Evolutionary conservation across 2,113 vertebrate genomes (phyloP).

Genomic region (Podilymbus podiceps): DNA sequence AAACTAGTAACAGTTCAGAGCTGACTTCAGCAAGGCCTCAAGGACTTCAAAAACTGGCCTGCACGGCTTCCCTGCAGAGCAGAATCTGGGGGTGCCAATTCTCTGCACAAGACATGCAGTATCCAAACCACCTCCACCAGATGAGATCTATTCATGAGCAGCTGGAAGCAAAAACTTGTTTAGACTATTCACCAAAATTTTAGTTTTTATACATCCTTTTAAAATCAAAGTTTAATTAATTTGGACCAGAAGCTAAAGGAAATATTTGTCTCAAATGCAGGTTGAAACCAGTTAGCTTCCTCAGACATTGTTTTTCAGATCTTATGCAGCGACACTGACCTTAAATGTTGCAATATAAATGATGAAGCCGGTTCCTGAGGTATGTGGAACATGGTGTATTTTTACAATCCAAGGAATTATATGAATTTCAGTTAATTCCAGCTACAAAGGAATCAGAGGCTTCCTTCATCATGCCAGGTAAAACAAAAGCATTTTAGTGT

Average conservation of each 20-base stretch:
- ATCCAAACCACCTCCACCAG: neutral
- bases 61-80: neutral
- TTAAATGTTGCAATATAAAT: neutral
- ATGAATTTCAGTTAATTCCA: slow-evolving; percentile 5
- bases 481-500: slow-evolving; percentile 11
- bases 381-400: neutral
- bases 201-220: neutral
- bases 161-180: neutral
- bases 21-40: neutral
- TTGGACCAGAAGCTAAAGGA: neutral
- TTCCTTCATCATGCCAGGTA: slow-evolving; percentile 34
- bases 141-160: neutral
- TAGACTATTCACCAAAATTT: neutral
- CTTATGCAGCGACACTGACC: neutral
- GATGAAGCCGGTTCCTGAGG: neutral
- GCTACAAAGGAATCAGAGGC: neutral
- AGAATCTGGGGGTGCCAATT: neutral
- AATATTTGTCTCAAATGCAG: neutral
- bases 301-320: neutral
- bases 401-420: neutral
- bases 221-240: neutral
- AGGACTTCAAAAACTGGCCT: neutral
- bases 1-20: neutral
- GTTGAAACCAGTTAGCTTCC: neutral
- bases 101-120: neutral